Percentiles rank a stretch among this genome's conserved stretches.
phyloP scores from a whole-genome alignment of 1,140 invertebrate genomes.

The Drosophila melanica region DNA sequence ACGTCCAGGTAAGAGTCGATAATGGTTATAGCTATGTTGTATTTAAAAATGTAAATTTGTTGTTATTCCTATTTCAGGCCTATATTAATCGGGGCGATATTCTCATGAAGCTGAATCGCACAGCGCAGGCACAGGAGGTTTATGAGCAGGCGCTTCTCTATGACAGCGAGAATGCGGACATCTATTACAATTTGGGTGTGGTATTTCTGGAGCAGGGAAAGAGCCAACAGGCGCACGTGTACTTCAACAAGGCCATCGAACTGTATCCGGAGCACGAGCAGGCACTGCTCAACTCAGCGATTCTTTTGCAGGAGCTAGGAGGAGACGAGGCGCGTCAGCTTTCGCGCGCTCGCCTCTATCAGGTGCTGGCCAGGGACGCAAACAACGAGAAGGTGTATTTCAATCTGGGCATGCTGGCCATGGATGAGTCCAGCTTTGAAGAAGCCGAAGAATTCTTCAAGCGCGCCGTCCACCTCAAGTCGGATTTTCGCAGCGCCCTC shows the following conservation, averaged over 20 bases:
- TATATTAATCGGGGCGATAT: constrained; percentile 99
- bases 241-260: constrained; percentile 96
- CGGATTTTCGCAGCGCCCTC: constrained; percentile 95
- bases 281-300: constrained; percentile 97
- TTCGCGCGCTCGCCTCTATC: constrained; percentile 91
- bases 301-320: constrained; percentile 95
- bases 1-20: constrained; percentile 86
- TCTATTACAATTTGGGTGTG: constrained; percentile 99
- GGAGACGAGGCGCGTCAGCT: constrained; percentile 91
- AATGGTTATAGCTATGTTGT: no score
- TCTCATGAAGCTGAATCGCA: constrained; percentile 96
- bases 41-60: background rate
- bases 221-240: constrained; percentile 93
- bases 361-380: constrained; percentile 91
- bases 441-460: constrained; percentile 95
- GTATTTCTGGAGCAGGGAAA: constrained; percentile 97
- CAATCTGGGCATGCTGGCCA: constrained; percentile 97
- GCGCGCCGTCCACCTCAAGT: constrained; percentile 92
- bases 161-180: constrained; percentile 97
- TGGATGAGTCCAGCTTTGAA: constrained; percentile 95
- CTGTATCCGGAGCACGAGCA: constrained; percentile 97
- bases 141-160: constrained; percentile 97
- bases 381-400: constrained; percentile 96
- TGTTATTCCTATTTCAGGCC: constrained; percentile 86
- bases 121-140: constrained; percentile 96